phyloP scores from a whole-genome alignment of 92 coral and sea anemone genomes.

The Epizoanthus fatuus region DNA sequence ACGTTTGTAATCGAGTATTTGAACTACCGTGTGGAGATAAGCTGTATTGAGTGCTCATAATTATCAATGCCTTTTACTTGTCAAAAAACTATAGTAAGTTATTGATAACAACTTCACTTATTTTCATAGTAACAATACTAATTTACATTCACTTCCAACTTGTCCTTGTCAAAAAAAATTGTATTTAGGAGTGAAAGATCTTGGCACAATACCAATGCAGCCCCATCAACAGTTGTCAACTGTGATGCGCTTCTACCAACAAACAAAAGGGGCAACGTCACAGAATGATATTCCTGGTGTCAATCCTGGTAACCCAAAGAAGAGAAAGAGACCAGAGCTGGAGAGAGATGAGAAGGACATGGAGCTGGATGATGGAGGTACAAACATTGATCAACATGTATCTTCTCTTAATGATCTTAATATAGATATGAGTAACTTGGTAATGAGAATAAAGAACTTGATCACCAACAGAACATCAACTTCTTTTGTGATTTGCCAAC shows the following conservation, averaged over 20 bases:
- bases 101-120: too few relatives aligned
- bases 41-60: too few relatives aligned
- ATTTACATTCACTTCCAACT: not conserved
- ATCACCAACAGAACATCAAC: too few relatives aligned
- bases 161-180: not conserved
- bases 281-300: not conserved
- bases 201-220: constrained; percentile 78
- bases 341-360: constrained; percentile 79
- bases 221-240: constrained; percentile 66
- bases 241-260: constrained; percentile 57
- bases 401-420: too few relatives aligned
- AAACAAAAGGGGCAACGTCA: constrained; percentile 1
- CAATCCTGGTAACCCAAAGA: constrained; percentile 30
- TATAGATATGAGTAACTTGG: too few relatives aligned
- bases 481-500: too few relatives aligned
- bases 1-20: too few relatives aligned
- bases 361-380: constrained; percentile 95
- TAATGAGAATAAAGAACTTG: too few relatives aligned
- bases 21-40: too few relatives aligned
- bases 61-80: too few relatives aligned
- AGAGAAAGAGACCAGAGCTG: constrained; percentile 68
- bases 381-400: not conserved
- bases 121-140: too few relatives aligned
- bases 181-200: constrained; percentile 74
- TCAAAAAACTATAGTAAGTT: too few relatives aligned